Evolutionary conservation across 1,140 invertebrate species (phyloP).

Genomic region (Drosophila mojavensis): DNA sequence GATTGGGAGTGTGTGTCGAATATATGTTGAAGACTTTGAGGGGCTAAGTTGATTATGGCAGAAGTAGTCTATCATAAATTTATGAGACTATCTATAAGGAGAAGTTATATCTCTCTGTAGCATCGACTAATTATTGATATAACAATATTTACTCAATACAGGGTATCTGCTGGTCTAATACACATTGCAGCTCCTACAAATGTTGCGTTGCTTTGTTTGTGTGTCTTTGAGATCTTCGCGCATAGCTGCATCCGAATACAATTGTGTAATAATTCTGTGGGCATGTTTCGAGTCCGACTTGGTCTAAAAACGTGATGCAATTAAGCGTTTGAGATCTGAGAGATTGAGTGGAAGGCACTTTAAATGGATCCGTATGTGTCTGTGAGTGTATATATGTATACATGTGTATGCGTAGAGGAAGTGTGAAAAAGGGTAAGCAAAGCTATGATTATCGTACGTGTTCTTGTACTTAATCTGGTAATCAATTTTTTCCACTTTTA

Average conservation of each 20-base stretch:
- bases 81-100: too few relatives aligned
- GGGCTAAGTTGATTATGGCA: too few relatives aligned
- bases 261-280: conserved; percentile 51
- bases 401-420: neutral
- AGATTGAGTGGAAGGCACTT: conserved; percentile 44
- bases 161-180: neutral
- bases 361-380: conserved; percentile 16
- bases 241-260: conserved; percentile 29
- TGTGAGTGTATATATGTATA: neutral
- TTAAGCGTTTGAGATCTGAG: conserved; percentile 45
- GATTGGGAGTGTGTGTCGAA: neutral
- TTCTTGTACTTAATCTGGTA: conserved; percentile 31
- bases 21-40: neutral
- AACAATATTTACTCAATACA: neutral
- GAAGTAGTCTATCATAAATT: too few relatives aligned
- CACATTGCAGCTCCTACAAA: too few relatives aligned
- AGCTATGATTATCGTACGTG: conserved; percentile 55
- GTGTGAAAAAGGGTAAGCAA: conserved; percentile 49
- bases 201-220: neutral
- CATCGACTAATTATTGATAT: too few relatives aligned
- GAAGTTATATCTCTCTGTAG: too few relatives aligned
- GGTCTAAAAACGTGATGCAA: conserved; percentile 55
- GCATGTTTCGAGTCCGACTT: conserved; percentile 32
- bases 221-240: conserved; percentile 24
- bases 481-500: conserved; percentile 48